Conservation (phyloP, 2,797 vertebrate genomes). For the Ciconia nigra region DNA sequence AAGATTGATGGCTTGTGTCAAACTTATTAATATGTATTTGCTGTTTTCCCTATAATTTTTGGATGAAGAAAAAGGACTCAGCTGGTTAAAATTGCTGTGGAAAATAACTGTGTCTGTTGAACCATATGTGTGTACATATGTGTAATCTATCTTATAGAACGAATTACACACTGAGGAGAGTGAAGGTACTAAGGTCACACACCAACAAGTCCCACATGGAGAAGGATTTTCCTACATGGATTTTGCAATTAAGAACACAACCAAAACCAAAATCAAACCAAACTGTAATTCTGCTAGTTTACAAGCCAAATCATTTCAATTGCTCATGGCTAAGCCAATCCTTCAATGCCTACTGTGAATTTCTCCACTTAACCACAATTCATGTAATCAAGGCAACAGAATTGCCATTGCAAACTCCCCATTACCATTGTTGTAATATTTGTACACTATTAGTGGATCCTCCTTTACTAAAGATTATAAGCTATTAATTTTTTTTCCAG, state of each 20-base stretch:
- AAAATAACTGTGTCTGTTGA: background rate
- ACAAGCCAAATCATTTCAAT: background rate
- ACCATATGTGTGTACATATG: background rate
- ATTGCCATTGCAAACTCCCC: background rate
- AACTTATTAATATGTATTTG: background rate
- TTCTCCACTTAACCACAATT: background rate
- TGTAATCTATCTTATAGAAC: background rate
- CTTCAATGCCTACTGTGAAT: background rate
- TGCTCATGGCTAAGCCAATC: background rate
- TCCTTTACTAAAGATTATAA: background rate
- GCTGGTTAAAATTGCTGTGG: background rate
- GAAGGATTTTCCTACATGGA: background rate
- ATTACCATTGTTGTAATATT: background rate
- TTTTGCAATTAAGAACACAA: background rate
- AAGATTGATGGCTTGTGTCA: background rate
- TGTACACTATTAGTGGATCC: background rate
- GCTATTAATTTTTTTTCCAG: background rate
- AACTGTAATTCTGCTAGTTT: background rate
- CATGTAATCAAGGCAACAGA: background rate
- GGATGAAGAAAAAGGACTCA: background rate
- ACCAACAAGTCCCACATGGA: background rate
- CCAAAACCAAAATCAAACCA: background rate
- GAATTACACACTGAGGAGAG: background rate
- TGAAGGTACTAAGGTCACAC: slow-evolving; percentile 5
- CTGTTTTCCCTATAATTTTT: background rate